A percentile compares a stretch with the other conserved stretches of the same genome.
These are phyloP conservation scores for Lathamus discolor DNA, from an alignment of 2,113 vertebrate genomes.

Conservation along the genomic window DNA sequence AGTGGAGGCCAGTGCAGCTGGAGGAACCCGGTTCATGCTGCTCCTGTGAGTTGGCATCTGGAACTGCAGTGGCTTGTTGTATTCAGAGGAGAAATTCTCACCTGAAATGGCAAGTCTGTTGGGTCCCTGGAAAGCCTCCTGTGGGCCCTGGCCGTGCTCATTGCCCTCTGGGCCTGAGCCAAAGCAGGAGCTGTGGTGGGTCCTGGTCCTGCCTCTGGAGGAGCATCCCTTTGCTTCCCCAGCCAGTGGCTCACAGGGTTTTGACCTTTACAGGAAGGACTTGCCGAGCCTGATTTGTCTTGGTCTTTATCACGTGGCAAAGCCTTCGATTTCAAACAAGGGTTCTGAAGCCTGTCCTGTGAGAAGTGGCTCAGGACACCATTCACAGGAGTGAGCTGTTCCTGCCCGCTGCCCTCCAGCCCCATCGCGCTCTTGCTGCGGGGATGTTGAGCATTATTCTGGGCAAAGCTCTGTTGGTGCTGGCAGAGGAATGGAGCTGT, in stretches of 20 bases:
- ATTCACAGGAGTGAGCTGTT: not conserved
- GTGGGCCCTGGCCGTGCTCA: not conserved
- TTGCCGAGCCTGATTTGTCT: not conserved
- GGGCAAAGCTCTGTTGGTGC: not conserved
- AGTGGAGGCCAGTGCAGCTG: not conserved
- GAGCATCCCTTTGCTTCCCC: not conserved
- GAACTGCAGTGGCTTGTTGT: not conserved
- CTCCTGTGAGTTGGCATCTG: not conserved
- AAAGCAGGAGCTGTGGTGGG: not conserved
- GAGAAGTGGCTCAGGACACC: not conserved
- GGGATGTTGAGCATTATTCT: not conserved
- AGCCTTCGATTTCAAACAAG: not conserved
- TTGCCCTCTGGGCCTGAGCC: not conserved
- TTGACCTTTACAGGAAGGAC: not conserved
- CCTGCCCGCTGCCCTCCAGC: not conserved
- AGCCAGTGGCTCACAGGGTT: not conserved
- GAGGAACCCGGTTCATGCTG: not conserved
- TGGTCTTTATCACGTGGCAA: not conserved
- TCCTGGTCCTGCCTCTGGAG: not conserved
- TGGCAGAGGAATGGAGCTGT: not conserved
- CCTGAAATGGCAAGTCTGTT: not conserved
- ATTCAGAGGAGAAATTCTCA: not conserved
- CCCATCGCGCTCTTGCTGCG: rapidly evolving
- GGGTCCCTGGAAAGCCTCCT: not conserved
- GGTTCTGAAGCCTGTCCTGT: not conserved